Base-by-base conservation (phyloP, 2,888 invertebrate genomes). In the Calameuta idolon region DNA sequence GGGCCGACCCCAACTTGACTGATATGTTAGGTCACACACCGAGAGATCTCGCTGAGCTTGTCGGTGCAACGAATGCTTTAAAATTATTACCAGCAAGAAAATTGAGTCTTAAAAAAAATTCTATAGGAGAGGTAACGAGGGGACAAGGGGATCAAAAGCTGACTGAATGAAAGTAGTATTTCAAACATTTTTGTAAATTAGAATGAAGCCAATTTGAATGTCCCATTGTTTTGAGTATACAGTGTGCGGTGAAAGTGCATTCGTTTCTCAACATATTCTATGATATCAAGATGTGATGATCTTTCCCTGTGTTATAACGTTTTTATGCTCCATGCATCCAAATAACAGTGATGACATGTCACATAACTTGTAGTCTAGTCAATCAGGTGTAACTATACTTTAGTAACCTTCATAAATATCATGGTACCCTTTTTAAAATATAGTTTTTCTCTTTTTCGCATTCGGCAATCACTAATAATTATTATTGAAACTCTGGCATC, bases 21-120 rank as follows among this genome's bases (percentile, higher is more conserved):
- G 95, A 95, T 84, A 88, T 93, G 73, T 86, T 94, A 0, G 94
- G 93, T 0, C 88, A 93, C 71, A 94, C 94, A 0, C 93, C 95
- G 0, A 80, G 91, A 3, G 93, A 95, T 77, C 93, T 94, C 82
- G 94, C 94, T 0, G 81, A 87, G 35, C 75, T 79, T 4, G 81
- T 71, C 23, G 73, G 23, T 33, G 31, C 31, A 34, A n/a, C 9
- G 12, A 9, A 34, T 33, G 31, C 33, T 15, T 33, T 71, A 5
- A 11, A 15, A 12, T 15, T 71, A 23, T 34, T 71, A 34, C 71
- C 71, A 4, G 31, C 12, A 15, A 71, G 9, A 31, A 71, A 55
- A 23, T 9, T 23, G 9, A 55, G 15, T 55, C 9, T 55, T 5
- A 23, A 55, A 23, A 4, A 55, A 23, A 15, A 15, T 55, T 55